Conservation (phyloP, 2,888 invertebrate genomes). For the Eupithecia tripunctaria region DNA sequence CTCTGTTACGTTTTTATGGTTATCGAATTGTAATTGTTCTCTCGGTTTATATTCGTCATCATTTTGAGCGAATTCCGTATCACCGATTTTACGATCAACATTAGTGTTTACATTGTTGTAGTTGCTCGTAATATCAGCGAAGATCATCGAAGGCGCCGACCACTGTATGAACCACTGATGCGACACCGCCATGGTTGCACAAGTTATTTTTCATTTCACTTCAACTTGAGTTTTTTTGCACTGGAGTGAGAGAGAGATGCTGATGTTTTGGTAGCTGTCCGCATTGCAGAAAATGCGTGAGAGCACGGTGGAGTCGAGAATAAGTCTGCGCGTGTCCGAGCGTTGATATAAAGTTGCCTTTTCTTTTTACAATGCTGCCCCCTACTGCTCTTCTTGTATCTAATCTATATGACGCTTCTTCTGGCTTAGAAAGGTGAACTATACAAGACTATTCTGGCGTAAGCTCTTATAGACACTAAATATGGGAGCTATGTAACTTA, state of each 20-base stretch:
- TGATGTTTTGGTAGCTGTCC: constrained; percentile 40
- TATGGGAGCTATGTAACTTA: neutral
- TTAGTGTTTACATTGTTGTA: constrained; percentile 62
- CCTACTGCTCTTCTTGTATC: constrained; percentile 55
- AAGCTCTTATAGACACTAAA: neutral
- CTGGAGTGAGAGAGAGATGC: constrained; percentile 47
- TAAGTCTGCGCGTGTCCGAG: constrained; percentile 56
- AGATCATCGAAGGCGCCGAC: constrained; percentile 69
- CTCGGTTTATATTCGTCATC: constrained; percentile 42
- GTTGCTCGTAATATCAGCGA: constrained; percentile 67
- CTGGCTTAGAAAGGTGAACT: constrained; percentile 35
- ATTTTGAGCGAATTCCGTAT: constrained; percentile 40
- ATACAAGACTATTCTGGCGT: constrained; percentile 12
- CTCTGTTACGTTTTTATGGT: constrained; percentile 39
- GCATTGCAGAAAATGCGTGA: constrained; percentile 65
- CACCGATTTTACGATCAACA: constrained; percentile 46
- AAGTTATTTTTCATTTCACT: constrained; percentile 51
- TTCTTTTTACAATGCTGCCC: constrained; percentile 54
- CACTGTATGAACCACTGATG: constrained; percentile 82
- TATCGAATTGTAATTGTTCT: constrained; percentile 36
- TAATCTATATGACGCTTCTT: constrained; percentile 35
- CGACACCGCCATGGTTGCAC: constrained; percentile 72
- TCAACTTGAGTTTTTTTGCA: constrained; percentile 41
- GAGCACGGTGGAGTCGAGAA: constrained; percentile 55
- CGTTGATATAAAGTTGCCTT: constrained; percentile 50